Evolutionary conservation across 2,888 invertebrate genomes (phyloP).

Genomic region (Helobdella robusta): DNA sequence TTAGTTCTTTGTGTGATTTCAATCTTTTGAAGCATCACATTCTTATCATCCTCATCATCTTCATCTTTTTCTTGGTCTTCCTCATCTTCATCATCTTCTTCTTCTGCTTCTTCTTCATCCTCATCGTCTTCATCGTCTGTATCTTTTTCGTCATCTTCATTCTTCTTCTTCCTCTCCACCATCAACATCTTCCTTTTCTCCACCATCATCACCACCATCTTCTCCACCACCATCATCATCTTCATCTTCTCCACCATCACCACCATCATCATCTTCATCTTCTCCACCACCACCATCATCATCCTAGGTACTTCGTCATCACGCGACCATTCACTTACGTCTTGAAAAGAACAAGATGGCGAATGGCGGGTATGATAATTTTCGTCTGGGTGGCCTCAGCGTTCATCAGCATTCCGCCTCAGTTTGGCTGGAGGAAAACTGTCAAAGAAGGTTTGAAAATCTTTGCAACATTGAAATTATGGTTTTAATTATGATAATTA

Average conservation of each 20-base stretch:
- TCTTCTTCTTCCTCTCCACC: background rate
- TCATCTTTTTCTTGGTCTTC: background rate
- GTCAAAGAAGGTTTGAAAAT: slow-evolving; percentile 24
- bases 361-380: slow-evolving; percentile 74
- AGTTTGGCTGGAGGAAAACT: slow-evolving; percentile 45
- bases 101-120: background rate
- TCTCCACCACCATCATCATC: background rate
- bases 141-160: slow-evolving; percentile 43
- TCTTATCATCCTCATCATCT: background rate
- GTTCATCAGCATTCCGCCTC: slow-evolving; percentile 80
- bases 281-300: slow-evolving; percentile 43
- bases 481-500: too few relatives aligned
- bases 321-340: slow-evolving; percentile 81
- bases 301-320: slow-evolving; percentile 36
- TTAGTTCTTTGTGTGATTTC: background rate
- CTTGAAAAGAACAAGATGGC: slow-evolving; percentile 78
- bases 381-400: slow-evolving; percentile 87
- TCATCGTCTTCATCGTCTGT: slow-evolving; percentile 37
- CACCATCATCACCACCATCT: background rate
- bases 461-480: too few relatives aligned
- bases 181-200: background rate
- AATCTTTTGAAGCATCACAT: background rate
- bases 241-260: background rate
- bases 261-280: slow-evolving; percentile 36
- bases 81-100: background rate